Evolutionary conservation across 2,797 vertebrate genomes (phyloP), one percentile per base, ranked within the genome.

Genomic region (Coendou prehensilis): DNA sequence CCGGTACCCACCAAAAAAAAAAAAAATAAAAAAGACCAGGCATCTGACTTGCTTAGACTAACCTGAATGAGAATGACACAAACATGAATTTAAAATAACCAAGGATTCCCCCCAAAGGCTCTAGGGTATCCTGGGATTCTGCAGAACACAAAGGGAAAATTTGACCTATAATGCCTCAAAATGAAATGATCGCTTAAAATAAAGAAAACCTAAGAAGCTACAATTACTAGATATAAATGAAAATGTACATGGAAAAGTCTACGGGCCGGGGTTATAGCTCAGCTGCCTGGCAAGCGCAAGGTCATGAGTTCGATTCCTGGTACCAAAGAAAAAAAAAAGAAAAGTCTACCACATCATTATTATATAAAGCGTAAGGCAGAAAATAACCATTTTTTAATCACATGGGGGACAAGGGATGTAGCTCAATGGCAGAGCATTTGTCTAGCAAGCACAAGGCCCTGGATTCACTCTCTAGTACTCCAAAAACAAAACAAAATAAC

Each of bases 181-280:
- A 50, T 5, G 5, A 93, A 71, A 78, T 22, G 37, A 81, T 26
- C 28, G 47, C 28, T 78, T 84, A 79, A 81, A 81, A 88, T 79
- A 41, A 71, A 91, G 96, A 78, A 87, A 96, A 93, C 20, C 76
- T 69, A 64, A 94, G 57, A 95, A 87, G 63, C 63, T 87, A 89
- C 67, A 71, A 63, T 78, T 47, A 87, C n/a, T 75, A 89, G 18
- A 82, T 20, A 64, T 37, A 89, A 83, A 78, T 20, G 71, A 73
- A 96, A 63, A 87, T 28, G 52, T 76, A 37, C 10, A 37, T 28
- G 28, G 96, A 57, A 92, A 93, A 78, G 26, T 89, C 67, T 86
- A 61, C 59, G 37, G 37, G 37, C 37, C 37, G 37, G 37, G 37
- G 37, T 41, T 41, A 41, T 41, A 41, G 37, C 37, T 41, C 37